Evolutionary conservation across 2,888 invertebrate genomes (phyloP), one percentile per base, ranked within the genome.

Genomic region (Stomorhina lunata): DNA sequence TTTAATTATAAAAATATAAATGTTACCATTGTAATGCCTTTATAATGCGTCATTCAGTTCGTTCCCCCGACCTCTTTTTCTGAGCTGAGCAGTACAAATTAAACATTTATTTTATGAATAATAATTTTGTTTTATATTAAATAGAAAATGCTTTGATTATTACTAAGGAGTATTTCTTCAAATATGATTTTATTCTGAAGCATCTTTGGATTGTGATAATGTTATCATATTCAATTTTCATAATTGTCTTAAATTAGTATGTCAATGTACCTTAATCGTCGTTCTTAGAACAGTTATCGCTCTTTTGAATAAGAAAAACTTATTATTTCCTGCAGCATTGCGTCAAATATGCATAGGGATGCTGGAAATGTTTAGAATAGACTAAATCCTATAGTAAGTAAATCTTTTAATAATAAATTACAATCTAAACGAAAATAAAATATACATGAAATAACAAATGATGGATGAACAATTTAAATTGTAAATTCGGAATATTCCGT

Each of bases 21-120:
- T 53, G 61, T 65, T 65, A 78, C 73, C 22, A 73, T 57, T 73
- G 78, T 73, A 78, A 81, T 81, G 81, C 68, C 78, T 50, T 25
- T 17, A 15, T 20, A 40, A 45, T 32, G 10, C 12, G 25, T 1
- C 7, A 9, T 32, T 32, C 32, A 32, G n/a, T n/a, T 15, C 15
- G 10, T 40, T 9, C 3, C n/a, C 7, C n/a, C 40, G 12, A 15
- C 2, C 25, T 45, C 25, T 27, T n/a, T 43, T n/a, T n/a, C n/a
- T 45, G 17, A 32, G 32, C 66, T 9, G 66, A 68, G 77, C 50
- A 55, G 71, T 55, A n/a, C n/a, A n/a, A n/a, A n/a, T n/a, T n/a
- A n/a, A n/a, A n/a, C n/a, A 50, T 25, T 37, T 32, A 45, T 50
- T 57, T 57, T 9, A 17, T 40, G 37, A 22, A 59, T 20, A 15